Base-by-base conservation (phyloP, 2,113 vertebrate genomes). In the Carassius auratus region DNA sequence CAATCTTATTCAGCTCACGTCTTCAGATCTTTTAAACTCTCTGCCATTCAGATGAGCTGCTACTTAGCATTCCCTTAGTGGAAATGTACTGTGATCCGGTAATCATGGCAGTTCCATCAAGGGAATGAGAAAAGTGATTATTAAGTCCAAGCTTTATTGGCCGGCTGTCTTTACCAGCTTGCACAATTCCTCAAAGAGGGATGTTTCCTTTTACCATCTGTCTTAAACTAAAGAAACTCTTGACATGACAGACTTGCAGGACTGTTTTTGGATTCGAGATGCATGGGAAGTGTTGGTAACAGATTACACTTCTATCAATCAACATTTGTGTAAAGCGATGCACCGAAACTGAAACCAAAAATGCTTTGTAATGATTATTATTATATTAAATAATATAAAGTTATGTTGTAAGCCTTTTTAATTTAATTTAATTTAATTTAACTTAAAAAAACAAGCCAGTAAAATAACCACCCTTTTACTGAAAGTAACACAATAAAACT, bases 31-130 rank as follows among this genome's bases (percentile, higher is more conserved):
- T 83, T 80, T 66, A n/a, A 38, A 36, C 17, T 76, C 61, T 78
- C 9, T 77, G 61, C 15, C 23, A 33, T 57, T 78, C 50, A 69
- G 61, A 66, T 50, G 36, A 30, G 69, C 36, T 78, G 30, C 64
- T 45, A 77, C 42, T 73, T 36, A 74, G 55, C 71, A 83, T 13
- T 86, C 26, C 62, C 52, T 84, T n/a, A 66, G 84, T 62, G 59
- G 61, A 85, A 84, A 69, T 79, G 26, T 68, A 26, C 66, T 64
- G 50, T 84, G 77, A 57, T 84, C 75, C 5, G 0, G 42, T 74
- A 77, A 62, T 89, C 50, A 80, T 71, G 73, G 64, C 76, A 84
- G 30, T 87, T 38, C 45, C 50, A 81, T 86, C 50, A 84, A 84
- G 26, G 13, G 15, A 62, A 71, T 83, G 77, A 50, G 66, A 83